Conservation (phyloP, 1,140 invertebrate species). For the Drosophila nasuta region DNA sequence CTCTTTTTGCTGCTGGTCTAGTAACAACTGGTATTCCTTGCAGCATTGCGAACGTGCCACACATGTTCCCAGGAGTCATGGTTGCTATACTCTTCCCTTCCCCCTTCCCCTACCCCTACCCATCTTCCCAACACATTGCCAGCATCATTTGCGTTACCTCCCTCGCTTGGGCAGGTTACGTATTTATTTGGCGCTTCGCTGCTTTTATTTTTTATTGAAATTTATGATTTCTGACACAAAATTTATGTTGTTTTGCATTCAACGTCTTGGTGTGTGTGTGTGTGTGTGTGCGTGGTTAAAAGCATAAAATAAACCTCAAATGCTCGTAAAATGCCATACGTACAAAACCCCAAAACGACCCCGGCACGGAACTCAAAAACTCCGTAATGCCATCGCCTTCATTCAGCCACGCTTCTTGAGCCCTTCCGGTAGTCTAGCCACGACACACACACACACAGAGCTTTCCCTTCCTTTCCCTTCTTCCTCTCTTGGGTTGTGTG, state of each 20-base stretch:
- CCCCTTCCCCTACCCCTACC: not conserved
- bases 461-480: not conserved
- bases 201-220: conserved; percentile 78
- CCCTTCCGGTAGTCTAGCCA: conserved; percentile 57
- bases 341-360: conserved; percentile 33
- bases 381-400: conserved; percentile 17
- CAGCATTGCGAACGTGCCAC: not conserved
- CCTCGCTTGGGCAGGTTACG: conserved; percentile 5
- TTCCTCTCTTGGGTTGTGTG: conserved; percentile 18
- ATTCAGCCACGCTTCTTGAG: conserved; percentile 37
- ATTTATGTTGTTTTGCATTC: conserved; percentile 81
- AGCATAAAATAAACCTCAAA: conserved; percentile 82
- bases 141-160: too few species aligned
- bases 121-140: too few species aligned
- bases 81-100: not conserved
- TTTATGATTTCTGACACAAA: conserved; percentile 80
- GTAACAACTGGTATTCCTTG: not conserved
- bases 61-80: not conserved
- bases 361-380: conserved; percentile 10
- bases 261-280: not conserved
- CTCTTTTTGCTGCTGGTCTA: not conserved
- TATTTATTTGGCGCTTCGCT: conserved; percentile 75
- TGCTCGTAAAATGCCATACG: conserved; percentile 71
- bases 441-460: conserved; percentile 1
- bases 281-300: conserved; percentile 33